phyloP scores from a whole-genome alignment of 2,888 invertebrate species.

The Cephus nigrinus region DNA sequence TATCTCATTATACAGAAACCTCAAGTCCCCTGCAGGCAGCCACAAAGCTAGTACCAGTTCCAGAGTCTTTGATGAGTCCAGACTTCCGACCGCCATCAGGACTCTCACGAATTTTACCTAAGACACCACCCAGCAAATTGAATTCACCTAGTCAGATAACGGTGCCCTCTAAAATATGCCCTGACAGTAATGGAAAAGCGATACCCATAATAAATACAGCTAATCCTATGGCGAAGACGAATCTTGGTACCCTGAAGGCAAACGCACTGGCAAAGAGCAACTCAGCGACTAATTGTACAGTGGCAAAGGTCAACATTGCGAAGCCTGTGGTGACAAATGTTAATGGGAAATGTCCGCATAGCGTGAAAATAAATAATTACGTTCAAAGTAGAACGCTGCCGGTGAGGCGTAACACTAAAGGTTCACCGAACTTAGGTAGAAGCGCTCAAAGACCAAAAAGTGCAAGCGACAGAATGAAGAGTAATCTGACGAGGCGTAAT shows the following conservation, averaged over 20 bases:
- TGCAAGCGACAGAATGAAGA: constrained; percentile 45
- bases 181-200: constrained; percentile 50
- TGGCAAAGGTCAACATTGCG: constrained; percentile 50
- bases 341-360: constrained; percentile 54
- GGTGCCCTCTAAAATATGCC: constrained; percentile 44
- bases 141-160: constrained; percentile 58
- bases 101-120: constrained; percentile 52
- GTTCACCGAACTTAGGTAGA: constrained; percentile 55
- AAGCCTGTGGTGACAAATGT: constrained; percentile 50
- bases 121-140: constrained; percentile 52
- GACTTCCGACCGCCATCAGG: constrained; percentile 72
- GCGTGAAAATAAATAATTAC: constrained; percentile 61
- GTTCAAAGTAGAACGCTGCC: constrained; percentile 58
- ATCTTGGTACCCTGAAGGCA: constrained; percentile 43
- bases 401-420: constrained; percentile 44
- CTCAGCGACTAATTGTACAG: constrained; percentile 52
- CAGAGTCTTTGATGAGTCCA: constrained; percentile 88
- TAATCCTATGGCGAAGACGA: constrained; percentile 54
- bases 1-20: constrained; percentile 50
- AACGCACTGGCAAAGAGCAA: constrained; percentile 54
- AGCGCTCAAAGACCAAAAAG: constrained; percentile 45
- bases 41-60: constrained; percentile 88
- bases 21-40: constrained; percentile 80
- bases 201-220: constrained; percentile 54
- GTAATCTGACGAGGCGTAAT: constrained; percentile 23